Percentiles rank a stretch among this genome's conserved stretches.
Evolutionary conservation across 1,140 invertebrate species (phyloP).

Genomic region (Dolichoris vasculosae): DNA sequence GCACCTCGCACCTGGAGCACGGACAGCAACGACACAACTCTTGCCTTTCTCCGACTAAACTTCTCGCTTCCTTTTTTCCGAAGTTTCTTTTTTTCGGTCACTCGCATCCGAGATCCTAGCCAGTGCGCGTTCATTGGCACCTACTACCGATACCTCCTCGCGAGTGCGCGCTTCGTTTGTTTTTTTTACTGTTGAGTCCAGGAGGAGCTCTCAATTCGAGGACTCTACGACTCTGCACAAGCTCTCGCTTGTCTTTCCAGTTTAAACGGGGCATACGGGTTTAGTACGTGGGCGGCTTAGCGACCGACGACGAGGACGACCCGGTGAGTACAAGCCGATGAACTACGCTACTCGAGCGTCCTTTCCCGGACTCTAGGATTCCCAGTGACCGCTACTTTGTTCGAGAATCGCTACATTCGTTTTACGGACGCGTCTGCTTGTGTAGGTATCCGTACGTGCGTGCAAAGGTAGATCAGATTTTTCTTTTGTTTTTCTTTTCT

Average conservation of each 20-base stretch:
- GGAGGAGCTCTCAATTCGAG: background rate
- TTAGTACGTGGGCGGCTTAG: background rate
- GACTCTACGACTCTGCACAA: background rate
- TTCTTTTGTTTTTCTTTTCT: background rate
- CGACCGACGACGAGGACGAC: background rate
- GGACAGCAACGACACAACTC: background rate
- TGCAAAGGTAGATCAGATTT: background rate
- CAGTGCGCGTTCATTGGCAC: background rate
- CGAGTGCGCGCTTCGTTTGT: background rate
- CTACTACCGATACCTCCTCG: background rate
- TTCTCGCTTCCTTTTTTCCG: constrained; percentile 17
- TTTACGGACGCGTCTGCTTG: background rate
- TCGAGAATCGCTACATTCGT: constrained; percentile 18
- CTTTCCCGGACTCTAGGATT: background rate
- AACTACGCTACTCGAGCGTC: background rate
- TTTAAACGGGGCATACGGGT: background rate
- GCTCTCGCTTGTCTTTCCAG: background rate
- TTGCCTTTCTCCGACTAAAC: constrained; percentile 9
- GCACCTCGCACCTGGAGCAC: background rate
- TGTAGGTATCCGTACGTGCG: background rate
- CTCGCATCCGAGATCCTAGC: background rate
- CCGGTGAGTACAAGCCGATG: background rate
- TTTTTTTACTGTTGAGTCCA: background rate
- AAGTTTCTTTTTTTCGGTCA: background rate
- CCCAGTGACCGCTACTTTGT: constrained; percentile 12